Evolutionary conservation across 2,797 vertebrate species (phyloP).

Genomic region (Gymnothorax javanicus): DNA sequence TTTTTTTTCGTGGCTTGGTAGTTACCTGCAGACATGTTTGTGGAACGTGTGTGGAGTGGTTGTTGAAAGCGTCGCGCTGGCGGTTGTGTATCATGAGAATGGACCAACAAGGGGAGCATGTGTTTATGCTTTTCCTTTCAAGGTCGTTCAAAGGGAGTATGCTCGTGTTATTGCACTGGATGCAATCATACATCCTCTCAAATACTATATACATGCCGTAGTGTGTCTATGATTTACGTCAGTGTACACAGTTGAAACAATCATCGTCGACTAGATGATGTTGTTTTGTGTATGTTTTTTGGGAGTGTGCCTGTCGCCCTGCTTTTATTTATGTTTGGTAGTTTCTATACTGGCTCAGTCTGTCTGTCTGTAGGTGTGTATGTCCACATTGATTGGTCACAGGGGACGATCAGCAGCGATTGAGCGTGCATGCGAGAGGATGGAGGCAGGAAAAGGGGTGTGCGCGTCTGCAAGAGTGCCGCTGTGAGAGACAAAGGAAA

Average conservation of each 20-base stretch:
- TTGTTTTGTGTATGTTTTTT: background rate
- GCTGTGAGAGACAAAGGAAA: constrained; percentile 15
- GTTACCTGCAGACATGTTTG: background rate
- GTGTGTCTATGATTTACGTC: background rate
- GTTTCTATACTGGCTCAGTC: background rate
- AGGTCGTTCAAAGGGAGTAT: constrained; percentile 11
- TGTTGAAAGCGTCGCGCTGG: constrained; percentile 43
- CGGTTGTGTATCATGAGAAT: constrained; percentile 3
- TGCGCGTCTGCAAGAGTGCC: background rate
- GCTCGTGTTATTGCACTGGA: background rate
- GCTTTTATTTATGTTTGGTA: background rate
- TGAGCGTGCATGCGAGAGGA: background rate
- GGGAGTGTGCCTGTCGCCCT: background rate
- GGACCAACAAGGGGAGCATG: constrained; percentile 19
- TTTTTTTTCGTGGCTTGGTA: background rate
- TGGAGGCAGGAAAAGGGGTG: background rate
- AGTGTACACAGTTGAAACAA: background rate
- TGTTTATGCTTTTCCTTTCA: background rate
- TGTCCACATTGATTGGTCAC: background rate
- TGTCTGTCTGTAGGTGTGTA: background rate
- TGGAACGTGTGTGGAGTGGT: constrained; percentile 30
- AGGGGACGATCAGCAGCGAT: background rate
- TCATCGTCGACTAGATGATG: constrained; percentile 32
- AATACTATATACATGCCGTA: background rate
- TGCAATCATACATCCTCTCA: background rate